Percentiles rank a stretch among this genome's conserved stretches.
These are phyloP conservation scores for Ariolimax columbianus DNA, from an alignment of 2,888 invertebrate species.

Conservation along the genomic window DNA sequence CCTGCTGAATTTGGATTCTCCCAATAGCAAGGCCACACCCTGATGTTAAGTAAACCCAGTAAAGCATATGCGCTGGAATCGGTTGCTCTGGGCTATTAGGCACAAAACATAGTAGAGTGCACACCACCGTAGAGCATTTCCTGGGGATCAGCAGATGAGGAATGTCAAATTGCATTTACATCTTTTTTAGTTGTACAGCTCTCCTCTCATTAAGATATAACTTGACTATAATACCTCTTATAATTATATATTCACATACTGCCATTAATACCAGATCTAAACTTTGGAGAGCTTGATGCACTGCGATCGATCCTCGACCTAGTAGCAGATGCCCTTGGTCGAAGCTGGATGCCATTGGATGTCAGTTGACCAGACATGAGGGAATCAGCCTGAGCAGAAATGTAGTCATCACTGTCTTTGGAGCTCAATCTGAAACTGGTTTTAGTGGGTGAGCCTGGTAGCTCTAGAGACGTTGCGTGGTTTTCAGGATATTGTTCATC, in stretches of 20 bases:
- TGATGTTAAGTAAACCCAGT: too few relatives aligned
- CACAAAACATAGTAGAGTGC: too few relatives aligned
- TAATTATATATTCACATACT: slow-evolving; percentile 2
- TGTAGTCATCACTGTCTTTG: not conserved
- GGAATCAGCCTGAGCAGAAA: slow-evolving; percentile 1
- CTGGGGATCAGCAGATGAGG: too few relatives aligned
- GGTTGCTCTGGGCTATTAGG: too few relatives aligned
- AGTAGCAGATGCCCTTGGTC: not conserved
- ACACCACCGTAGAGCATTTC: too few relatives aligned
- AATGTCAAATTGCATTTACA: too few relatives aligned
- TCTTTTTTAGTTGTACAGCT: too few relatives aligned
- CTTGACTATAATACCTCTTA: too few relatives aligned
- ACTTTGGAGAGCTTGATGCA: slow-evolving; percentile 30
- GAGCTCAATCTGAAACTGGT: not conserved
- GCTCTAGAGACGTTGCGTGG: not conserved
- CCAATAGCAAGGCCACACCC: too few relatives aligned
- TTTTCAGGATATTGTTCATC: not conserved
- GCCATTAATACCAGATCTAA: slow-evolving; percentile 25
- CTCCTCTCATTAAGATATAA: too few relatives aligned
- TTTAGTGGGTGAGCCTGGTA: not conserved
- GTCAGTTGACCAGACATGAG: slow-evolving; percentile 12
- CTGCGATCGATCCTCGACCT: slow-evolving; percentile 13
- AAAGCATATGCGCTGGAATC: too few relatives aligned
- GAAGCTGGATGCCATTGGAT: slow-evolving; percentile 15
- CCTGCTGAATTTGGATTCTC: too few relatives aligned